Conservation (phyloP, 2,797 vertebrate species). For the Ctenosaura bakeri region DNA sequence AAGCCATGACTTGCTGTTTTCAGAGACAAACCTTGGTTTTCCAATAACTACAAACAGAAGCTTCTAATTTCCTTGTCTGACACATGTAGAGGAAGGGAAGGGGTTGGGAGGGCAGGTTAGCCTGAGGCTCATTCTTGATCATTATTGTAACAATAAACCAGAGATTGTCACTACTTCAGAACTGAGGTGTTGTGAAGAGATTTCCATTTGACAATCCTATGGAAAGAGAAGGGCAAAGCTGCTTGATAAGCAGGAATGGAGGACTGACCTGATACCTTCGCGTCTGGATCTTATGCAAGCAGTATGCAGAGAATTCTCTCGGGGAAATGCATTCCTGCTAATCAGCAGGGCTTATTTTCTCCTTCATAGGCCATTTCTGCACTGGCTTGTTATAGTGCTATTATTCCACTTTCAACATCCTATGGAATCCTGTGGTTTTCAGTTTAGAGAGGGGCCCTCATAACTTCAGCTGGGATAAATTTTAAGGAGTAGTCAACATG, state of each 20-base stretch:
- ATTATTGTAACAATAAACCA: conserved; percentile 5
- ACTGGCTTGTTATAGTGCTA: no score
- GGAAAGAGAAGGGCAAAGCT: not conserved
- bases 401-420: no score
- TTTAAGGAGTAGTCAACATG: conserved; percentile 73
- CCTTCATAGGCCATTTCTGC: conserved; percentile 28
- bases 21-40: not conserved
- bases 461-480: conserved; percentile 63
- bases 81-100: not conserved
- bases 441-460: no score
- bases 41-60: not conserved
- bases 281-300: conserved; percentile 33
- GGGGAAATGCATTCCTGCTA: conserved; percentile 63
- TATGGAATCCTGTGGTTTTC: no score
- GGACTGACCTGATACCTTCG: conserved; percentile 39
- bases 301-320: conserved; percentile 55
- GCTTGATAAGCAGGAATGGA: not conserved
- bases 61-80: not conserved
- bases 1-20: not conserved
- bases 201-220: not conserved
- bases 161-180: not conserved
- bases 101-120: not conserved
- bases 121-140: not conserved
- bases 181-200: not conserved
- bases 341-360: conserved; percentile 63